Evolutionary conservation across 30 jellyfish, hydroid and myxozoan species (phyloP).

Genomic region (Turritopsis rubra): DNA sequence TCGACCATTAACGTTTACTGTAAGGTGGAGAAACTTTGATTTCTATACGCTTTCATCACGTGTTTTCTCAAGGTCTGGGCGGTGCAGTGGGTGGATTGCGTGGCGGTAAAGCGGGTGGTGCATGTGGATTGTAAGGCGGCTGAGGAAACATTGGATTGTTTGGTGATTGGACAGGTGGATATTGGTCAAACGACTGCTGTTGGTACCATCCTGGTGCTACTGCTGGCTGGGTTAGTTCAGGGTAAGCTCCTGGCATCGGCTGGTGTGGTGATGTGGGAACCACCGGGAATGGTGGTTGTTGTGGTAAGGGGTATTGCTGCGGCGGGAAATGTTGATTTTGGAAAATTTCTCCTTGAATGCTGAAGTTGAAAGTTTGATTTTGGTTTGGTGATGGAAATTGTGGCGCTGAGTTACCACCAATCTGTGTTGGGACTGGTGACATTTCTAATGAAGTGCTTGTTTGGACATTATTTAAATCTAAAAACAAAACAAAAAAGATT

Average conservation of each 20-base stretch:
- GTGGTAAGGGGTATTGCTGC: not conserved
- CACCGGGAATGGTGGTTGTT: not conserved
- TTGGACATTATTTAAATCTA: not conserved
- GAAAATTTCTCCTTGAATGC: not conserved
- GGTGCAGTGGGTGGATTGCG: too few species aligned
- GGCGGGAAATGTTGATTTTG: not conserved
- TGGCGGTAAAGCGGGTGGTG: too few species aligned
- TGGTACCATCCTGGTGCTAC: not conserved
- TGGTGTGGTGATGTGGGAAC: not conserved
- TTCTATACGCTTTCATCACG: too few species aligned
- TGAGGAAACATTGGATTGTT: not conserved
- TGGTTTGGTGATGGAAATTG: not conserved
- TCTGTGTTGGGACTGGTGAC: not conserved
- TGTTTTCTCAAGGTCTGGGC: too few species aligned
- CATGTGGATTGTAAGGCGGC: not conserved
- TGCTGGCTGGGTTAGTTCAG: not conserved
- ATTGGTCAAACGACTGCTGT: not conserved
- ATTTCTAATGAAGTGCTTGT: not conserved
- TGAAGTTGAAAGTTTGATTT: not conserved
- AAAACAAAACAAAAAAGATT: too few species aligned
- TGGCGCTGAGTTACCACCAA: not conserved
- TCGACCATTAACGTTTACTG: too few species aligned
- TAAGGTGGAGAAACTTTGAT: too few species aligned
- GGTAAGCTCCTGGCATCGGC: not conserved
- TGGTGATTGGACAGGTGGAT: not conserved